Percentiles rank a stretch among this genome's conserved stretches.
These are phyloP conservation scores for Stomorhina lunata DNA, from an alignment of 2,888 invertebrate species.

Conservation along the genomic window DNA sequence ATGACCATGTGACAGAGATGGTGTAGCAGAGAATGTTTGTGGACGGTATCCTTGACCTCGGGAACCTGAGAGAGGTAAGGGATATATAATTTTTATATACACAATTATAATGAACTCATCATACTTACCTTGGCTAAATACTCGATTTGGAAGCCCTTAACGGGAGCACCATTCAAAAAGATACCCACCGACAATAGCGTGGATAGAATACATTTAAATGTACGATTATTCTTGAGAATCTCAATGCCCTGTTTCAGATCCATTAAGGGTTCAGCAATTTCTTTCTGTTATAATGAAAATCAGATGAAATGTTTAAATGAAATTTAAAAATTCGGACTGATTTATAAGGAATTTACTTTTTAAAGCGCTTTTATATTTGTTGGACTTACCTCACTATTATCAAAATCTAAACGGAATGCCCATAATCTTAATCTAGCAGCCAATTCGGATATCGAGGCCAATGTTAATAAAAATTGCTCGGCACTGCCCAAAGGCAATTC, in stretches of 20 bases:
- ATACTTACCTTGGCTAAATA: constrained; percentile 89
- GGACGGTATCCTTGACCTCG: constrained; percentile 99
- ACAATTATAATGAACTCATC: background rate
- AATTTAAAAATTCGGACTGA: background rate
- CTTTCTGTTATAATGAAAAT: constrained; percentile 85
- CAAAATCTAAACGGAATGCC: constrained; percentile 99
- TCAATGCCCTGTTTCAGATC: constrained; percentile 98
- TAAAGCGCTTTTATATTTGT: too few species aligned
- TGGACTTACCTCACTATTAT: constrained; percentile 90
- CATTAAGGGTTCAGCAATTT: constrained; percentile 99
- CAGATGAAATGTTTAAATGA: constrained; percentile 41
- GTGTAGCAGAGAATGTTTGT: constrained; percentile 98
- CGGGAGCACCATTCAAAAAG: constrained; percentile 95
- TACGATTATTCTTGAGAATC: constrained; percentile 93
- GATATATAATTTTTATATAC: background rate
- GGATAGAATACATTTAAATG: constrained; percentile 96
- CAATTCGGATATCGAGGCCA: constrained; percentile 97
- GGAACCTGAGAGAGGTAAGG: constrained; percentile 86
- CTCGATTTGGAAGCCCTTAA: constrained; percentile 98
- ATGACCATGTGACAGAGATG: constrained; percentile 98
- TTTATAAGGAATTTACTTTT: background rate
- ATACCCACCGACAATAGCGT: constrained; percentile 97
- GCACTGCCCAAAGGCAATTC: constrained; percentile 88
- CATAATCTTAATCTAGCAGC: constrained; percentile 96
- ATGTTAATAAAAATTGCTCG: constrained; percentile 98